These are phyloP conservation scores for Trichopria drosophilae DNA, from an alignment of 2,888 invertebrate genomes.

Conservation along the genomic window DNA sequence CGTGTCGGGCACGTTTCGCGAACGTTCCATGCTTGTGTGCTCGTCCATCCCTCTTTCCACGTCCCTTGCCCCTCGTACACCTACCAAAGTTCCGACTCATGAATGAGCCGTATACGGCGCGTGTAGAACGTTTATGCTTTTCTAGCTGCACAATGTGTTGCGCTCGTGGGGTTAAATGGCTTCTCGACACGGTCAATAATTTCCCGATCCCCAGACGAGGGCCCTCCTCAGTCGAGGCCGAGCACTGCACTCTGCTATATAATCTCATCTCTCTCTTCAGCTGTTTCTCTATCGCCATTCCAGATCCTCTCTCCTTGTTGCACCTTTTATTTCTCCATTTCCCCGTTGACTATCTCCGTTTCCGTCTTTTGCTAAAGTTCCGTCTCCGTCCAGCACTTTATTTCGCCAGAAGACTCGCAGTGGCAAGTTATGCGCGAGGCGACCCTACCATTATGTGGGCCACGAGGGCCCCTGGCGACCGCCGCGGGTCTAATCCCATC, in stretches of 20 bases:
- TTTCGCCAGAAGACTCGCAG: conserved; percentile 35
- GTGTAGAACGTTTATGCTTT: conserved; percentile 48
- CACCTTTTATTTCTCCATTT: conserved; percentile 27
- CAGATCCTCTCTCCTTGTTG: conserved; percentile 23
- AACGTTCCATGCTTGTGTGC: no score
- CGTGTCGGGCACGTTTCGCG: no score
- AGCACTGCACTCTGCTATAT: conserved; percentile 27
- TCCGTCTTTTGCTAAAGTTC: conserved; percentile 31
- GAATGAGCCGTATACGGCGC: conserved; percentile 49
- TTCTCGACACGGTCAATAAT: conserved; percentile 53
- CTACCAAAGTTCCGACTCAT: conserved; percentile 44
- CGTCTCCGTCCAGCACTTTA: conserved; percentile 37
- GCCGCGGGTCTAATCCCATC: conserved; percentile 23
- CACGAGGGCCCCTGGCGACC: conserved; percentile 19
- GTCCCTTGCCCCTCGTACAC: conserved; percentile 38
- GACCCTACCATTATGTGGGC: conserved; percentile 31
- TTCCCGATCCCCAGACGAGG: conserved; percentile 46
- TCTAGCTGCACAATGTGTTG: conserved; percentile 41
- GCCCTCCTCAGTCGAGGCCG: conserved; percentile 27
- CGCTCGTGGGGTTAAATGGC: conserved; percentile 46
- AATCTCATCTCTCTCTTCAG: no score
- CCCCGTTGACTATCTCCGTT: conserved; percentile 28
- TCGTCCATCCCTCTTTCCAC: conserved; percentile 20
- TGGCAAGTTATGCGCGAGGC: conserved; percentile 20
- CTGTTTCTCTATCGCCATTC: neutral